phyloP scores from a whole-genome alignment of 2,797 vertebrate species.

The Ctenopoma multispine region DNA sequence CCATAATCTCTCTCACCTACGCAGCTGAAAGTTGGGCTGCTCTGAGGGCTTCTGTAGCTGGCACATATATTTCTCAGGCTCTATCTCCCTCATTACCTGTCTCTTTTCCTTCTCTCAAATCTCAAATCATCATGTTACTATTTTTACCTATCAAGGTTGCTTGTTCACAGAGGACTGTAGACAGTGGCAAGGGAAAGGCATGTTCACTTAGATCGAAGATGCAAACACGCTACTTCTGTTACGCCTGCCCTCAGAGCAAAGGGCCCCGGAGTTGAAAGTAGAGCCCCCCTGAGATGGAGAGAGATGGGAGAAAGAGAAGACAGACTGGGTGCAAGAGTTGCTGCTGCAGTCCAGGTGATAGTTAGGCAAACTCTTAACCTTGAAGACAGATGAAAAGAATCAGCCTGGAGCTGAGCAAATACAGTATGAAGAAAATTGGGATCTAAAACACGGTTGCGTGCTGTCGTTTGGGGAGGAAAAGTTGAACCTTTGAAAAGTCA shows the following conservation, averaged over 20 bases:
- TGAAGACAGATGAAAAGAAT: constrained; percentile 60
- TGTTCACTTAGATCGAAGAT: constrained; percentile 52
- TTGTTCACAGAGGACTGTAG: constrained; percentile 64
- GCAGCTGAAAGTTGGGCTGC: constrained; percentile 46
- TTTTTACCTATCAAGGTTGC: constrained; percentile 80
- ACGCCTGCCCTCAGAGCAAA: constrained; percentile 47
- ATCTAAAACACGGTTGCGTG: constrained; percentile 43
- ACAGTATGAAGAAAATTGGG: constrained; percentile 36
- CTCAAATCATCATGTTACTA: constrained; percentile 69
- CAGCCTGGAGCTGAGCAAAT: constrained; percentile 41
- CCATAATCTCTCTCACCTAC: constrained; percentile 67
- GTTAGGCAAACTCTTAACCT: constrained; percentile 59
- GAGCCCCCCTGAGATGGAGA: constrained; percentile 31
- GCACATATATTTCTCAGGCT: constrained; percentile 41
- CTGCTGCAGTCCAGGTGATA: constrained; percentile 22
- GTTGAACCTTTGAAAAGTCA: constrained; percentile 45
- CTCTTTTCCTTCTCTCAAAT: constrained; percentile 30
- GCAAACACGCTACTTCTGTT: constrained; percentile 52
- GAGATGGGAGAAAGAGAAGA: constrained; percentile 28
- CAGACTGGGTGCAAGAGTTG: background rate
- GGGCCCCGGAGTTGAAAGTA: constrained; percentile 47
- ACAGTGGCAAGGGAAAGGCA: constrained; percentile 36
- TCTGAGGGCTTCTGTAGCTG: constrained; percentile 36
- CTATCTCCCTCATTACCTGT: constrained; percentile 53
- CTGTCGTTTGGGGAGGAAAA: constrained; percentile 38